Base-by-base conservation (phyloP, 2,888 invertebrate genomes). In the Dusona sp. region DNA sequence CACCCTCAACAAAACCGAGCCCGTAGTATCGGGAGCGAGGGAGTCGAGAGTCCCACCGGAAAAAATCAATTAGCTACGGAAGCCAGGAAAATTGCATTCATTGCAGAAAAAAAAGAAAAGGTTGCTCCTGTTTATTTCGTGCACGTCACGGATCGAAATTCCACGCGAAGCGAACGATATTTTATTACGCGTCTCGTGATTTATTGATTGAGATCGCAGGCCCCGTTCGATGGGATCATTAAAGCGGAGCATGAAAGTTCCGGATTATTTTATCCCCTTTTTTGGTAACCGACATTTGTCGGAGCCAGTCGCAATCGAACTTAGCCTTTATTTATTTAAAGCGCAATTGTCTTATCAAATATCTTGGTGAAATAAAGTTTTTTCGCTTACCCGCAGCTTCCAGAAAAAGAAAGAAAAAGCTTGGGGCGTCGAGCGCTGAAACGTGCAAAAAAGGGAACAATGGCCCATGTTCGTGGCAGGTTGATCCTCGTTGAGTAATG, bases 401-500 rank as follows among this genome's bases (percentile, higher is more conserved):
- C 25, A 16, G 4, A 3, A 67, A 16, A 6, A 38, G 16, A 57
- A 45, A 77, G 45, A 29, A 45, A 77, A 48, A 61, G 13, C 13
- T 25, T 74, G 70, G 13, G 42, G 68, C 1, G 72, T 25, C 2
- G 33, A 89, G 87, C 88, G 89, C 87, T 89, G 88, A 88, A 89
- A 89, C 90, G 81, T 78, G 57, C 11, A 57, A 25, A 65, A 77
- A 80, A 68, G 51, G 86, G 91, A 93, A 93, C 93, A 93, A 93
- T 92, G 90, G 92, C 88, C 88, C 89, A 9, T 16, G 67, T 45
- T 54, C 87, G 87, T 93, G 94, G 92, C 94, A 94, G 92, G 92
- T 94, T 94, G 93, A 94, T 94, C 94, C 94, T 87, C 88, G 90
- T 94, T 94, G 94, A 94, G 93, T 94, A 94, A 94, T 94, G 94